Base-by-base conservation (phyloP, 2,888 invertebrate species). In the Luffia ferchaultella region DNA sequence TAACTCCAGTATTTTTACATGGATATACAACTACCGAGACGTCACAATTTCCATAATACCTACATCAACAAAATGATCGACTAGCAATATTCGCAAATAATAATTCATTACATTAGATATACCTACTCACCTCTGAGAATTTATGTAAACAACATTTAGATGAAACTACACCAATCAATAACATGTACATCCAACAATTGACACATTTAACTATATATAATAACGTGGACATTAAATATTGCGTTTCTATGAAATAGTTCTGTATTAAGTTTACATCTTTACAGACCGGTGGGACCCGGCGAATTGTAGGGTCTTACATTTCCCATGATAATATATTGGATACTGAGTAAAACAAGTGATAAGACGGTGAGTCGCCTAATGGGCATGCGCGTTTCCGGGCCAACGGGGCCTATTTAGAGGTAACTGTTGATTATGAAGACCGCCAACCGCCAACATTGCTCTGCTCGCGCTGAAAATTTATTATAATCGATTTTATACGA, bases 141-240 rank as follows among this genome's bases (percentile, higher is more conserved):
- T 59, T 54, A 57, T 58, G 60, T 68, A 64, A 58, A 57, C 57
- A 68, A 63, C 46, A 49, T 46, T 42, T 2, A 50, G 30, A 46
- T 45, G 40, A 30, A 30, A 20, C 43, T 30, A 3, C n/a, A 51
- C 15, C 16, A 42, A 16, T 64, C 58, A 63, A 65, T 59, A 63
- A 69, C 74, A 71, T 70, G 62, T 56, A 70, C 65, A 62, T 56
- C 70, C 65, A 73, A 74, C 68, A 78, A 79, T 79, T 79, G 77
- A 80, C 75, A 67, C 64, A 7, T 30, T 30, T 12, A 30, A 30
- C 30, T 30, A 30, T 30, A 30, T 30, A 3, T 30, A 30, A 30
- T 30, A n/a, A n/a, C n/a, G n/a, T n/a, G n/a, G n/a, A n/a, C n/a
- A n/a, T n/a, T n/a, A n/a, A n/a, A n/a, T n/a, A n/a, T n/a, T n/a